Conservation (phyloP, 2,113 vertebrate genomes). For the Pantherophis guttatus region DNA sequence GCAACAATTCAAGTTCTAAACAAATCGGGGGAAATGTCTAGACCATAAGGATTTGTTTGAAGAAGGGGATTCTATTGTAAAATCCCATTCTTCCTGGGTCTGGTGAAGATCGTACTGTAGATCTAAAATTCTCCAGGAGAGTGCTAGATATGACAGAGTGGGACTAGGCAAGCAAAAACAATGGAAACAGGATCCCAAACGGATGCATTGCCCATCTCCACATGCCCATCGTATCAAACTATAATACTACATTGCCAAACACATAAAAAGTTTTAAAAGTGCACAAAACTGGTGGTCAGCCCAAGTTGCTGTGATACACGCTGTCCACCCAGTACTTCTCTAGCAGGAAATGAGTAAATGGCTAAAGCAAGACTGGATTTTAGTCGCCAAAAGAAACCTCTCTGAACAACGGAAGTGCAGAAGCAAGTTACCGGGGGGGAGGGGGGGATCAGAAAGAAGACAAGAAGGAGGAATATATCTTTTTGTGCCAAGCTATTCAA, state of each 20-base stretch:
- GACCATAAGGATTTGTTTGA: neutral
- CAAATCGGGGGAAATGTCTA: neutral
- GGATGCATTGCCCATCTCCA: neutral
- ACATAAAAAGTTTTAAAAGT: neutral
- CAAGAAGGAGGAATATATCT: neutral
- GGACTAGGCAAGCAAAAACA: neutral
- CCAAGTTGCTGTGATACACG: neutral
- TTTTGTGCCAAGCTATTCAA: slow-evolving; percentile 3
- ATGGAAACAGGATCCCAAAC: neutral
- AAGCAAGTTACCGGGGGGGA: neutral
- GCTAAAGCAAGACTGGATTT: neutral
- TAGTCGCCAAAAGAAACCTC: neutral
- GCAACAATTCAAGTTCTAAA: neutral
- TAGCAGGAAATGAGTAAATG: neutral
- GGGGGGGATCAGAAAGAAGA: neutral
- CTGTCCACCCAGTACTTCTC: neutral
- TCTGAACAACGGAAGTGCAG: neutral
- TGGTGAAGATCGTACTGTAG: neutral
- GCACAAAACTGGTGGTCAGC: neutral
- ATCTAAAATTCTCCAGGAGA: neutral
- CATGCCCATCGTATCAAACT: neutral
- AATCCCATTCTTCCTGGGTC: neutral
- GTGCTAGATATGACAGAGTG: neutral
- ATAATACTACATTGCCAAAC: neutral
- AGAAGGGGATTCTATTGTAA: neutral